A percentile compares a stretch with the other conserved stretches of the same genome.
phyloP scores from a whole-genome alignment of 2,888 invertebrate species.

The Chaitophorus viminalis region DNA sequence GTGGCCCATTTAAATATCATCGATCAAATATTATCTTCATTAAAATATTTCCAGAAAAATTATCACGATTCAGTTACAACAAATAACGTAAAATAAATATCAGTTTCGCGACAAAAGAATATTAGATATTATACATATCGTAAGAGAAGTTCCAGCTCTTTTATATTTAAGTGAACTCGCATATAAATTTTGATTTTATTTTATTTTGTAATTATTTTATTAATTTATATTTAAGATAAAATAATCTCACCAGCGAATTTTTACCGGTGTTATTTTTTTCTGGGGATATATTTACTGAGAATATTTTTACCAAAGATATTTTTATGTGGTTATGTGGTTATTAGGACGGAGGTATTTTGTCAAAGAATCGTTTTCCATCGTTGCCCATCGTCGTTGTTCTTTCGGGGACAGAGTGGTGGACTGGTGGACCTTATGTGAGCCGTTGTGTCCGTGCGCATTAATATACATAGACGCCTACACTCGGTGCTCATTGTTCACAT shows the following conservation, averaged over 20 bases:
- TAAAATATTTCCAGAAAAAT: too few species aligned
- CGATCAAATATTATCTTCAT: too few species aligned
- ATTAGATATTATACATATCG: too few species aligned
- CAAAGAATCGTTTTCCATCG: neutral
- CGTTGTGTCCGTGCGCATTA: slow-evolving; percentile 8
- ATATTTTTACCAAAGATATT: neutral
- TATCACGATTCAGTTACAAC: too few species aligned
- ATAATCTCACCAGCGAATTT: too few species aligned
- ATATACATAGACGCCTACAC: slow-evolving; percentile 40
- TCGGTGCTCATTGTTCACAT: neutral
- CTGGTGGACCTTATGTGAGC: neutral
- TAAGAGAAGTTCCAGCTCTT: too few species aligned
- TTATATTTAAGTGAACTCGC: too few species aligned
- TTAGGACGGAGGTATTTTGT: neutral
- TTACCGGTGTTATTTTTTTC: neutral
- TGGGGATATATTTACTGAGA: neutral
- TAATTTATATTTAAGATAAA: neutral
- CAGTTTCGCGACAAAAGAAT: too few species aligned
- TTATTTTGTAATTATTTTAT: neutral
- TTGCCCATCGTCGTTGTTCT: slow-evolving; percentile 10
- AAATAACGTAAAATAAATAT: too few species aligned
- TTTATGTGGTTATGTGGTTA: too few species aligned
- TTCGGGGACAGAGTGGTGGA: slow-evolving; percentile 26
- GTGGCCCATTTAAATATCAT: too few species aligned
- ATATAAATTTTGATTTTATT: neutral